Evolutionary conservation across 2,888 invertebrate species (phyloP), one percentile per base, ranked within the genome.

Genomic region (Lasioglossum leucozonium): DNA sequence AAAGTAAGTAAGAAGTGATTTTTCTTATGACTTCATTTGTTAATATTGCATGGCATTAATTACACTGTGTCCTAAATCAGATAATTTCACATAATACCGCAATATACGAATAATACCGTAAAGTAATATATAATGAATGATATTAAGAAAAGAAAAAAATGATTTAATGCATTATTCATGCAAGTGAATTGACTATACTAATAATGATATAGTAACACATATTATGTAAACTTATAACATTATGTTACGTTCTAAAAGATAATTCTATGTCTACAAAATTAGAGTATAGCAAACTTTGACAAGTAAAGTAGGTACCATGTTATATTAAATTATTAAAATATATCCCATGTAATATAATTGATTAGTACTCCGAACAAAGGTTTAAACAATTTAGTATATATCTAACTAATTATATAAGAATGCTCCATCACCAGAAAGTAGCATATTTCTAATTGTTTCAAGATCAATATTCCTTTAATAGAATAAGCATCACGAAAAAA

Each of bases 291-390:
- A 94, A 94, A 94, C 95, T 95, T 95, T 95, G 95, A 95, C 94
- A 94, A 95, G 94, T 93, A 93, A 94, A 94, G 95, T 94, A 94
- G 95, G 95, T 94, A 94, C 94, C 94, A 93, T 93, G 88, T 92
- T 91, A 91, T 85, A 77, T 77, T 90, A 81, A 88, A 77, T 88
- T 78, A 88, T 44, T 80, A 86, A 87, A 78, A 87, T 85, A 85
- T 90, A 76, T 78, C 79, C 74, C 26, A 77, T 67, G 82, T 81
- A 62, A 80, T 87, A 90, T 79, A 81, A 78, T 82, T 83, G 75
- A 92, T 92, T 92, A 91, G 88, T 91, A 78, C 74, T 84, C 72
- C 87, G 47, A 73, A 86, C 84, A 67, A 77, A 80, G 22, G 71
- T 79, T 77, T 81, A 65, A 47, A 79, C 34, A 84, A 81, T 85